Conservation (phyloP, 2,113 vertebrate species). For the Xenus cinereus region DNA sequence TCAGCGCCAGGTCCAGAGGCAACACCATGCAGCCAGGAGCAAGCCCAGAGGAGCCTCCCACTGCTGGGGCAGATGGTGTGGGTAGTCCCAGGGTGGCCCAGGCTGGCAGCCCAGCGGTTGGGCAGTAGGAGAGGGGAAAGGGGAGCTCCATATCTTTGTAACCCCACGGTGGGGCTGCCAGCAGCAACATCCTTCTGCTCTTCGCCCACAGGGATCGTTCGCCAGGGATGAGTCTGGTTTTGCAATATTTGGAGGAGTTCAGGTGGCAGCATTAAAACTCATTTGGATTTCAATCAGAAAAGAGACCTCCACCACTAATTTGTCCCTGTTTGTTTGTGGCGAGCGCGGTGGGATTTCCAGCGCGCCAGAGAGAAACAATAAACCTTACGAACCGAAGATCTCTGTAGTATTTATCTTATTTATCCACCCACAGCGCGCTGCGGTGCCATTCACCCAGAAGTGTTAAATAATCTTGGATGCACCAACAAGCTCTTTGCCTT, state of each 20-base stretch:
- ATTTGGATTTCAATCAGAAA: neutral
- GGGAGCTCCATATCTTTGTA: neutral
- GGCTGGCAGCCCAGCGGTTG: rapidly evolving
- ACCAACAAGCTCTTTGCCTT: neutral
- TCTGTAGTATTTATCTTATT: neutral
- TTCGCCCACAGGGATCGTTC: neutral
- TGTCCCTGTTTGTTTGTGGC: neutral
- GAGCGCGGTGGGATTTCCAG: neutral
- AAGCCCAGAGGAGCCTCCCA: neutral
- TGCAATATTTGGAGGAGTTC: neutral
- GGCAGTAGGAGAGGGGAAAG: neutral
- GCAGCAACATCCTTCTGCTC: neutral
- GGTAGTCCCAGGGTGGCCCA: neutral
- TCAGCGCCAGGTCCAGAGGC: rapidly evolving
- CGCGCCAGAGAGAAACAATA: neutral
- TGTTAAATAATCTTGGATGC: neutral
- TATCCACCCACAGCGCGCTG: neutral
- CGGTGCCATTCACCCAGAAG: neutral
- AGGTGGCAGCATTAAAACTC: neutral
- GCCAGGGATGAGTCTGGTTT: neutral
- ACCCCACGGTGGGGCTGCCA: neutral
- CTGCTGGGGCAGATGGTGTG: neutral
- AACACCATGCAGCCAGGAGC: neutral
- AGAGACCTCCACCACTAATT: neutral
- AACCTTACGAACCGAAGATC: neutral